These are phyloP conservation scores for Drosophila saltans DNA, from an alignment of 1,140 invertebrate genomes.

Conservation along the genomic window DNA sequence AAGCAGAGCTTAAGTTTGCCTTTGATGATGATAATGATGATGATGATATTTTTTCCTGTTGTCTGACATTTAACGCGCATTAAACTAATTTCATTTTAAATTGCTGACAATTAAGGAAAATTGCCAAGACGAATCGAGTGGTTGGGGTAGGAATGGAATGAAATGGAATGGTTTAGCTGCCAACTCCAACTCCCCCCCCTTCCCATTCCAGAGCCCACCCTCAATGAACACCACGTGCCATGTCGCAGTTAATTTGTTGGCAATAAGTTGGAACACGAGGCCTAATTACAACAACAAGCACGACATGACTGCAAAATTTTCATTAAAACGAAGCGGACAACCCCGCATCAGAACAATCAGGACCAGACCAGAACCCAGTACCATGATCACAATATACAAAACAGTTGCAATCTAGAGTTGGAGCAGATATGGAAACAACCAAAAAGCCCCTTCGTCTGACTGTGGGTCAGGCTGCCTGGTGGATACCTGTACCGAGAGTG, in stretches of 20 bases:
- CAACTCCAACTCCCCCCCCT: conserved; percentile 12
- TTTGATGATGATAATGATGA: conserved; percentile 25
- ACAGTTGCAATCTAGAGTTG: conserved; percentile 68
- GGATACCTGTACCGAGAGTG: conserved; percentile 51
- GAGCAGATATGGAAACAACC: conserved; percentile 49
- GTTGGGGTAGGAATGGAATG: neutral
- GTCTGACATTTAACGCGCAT: conserved; percentile 77
- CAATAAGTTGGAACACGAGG: conserved; percentile 78
- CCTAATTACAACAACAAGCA: conserved; percentile 81
- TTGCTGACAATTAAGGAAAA: conserved; percentile 80
- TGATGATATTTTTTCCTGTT: conserved; percentile 65
- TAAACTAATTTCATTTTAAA: conserved; percentile 80
- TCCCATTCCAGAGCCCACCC: neutral
- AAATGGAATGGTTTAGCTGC: neutral
- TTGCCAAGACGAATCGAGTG: conserved; percentile 75
- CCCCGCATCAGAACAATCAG: conserved; percentile 24
- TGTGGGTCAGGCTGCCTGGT: conserved; percentile 73
- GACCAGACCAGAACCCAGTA: neutral
- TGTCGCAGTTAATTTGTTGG: conserved; percentile 82
- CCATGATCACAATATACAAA: conserved; percentile 24
- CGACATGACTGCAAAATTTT: conserved; percentile 81
- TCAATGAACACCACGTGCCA: conserved; percentile 67
- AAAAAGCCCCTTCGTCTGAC: conserved; percentile 40
- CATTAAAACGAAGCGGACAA: conserved; percentile 70
- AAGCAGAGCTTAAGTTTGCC: conserved; percentile 37